Base-by-base conservation (phyloP, 2,113 vertebrate species). In the Pagrus major region DNA sequence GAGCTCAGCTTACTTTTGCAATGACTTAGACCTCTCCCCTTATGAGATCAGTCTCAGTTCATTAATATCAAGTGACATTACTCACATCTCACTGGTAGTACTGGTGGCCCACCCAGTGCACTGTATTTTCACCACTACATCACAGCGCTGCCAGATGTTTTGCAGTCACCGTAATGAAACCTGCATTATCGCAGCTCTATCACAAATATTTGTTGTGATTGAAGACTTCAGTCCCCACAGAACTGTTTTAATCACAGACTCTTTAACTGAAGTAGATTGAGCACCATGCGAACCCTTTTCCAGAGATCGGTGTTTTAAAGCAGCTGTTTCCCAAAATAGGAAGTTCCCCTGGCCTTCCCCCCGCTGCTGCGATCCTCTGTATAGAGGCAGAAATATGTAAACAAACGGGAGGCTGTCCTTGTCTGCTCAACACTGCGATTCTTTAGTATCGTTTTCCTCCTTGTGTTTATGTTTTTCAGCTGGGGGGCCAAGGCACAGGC, bases 301-400 rank as follows among this genome's bases (percentile, higher is more conserved):
- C 79, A 77, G 71, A 67, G 60, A 66, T 35, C 76, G 73, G 86
- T 88, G 72, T 71, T 84, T 88, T 88, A 83, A 84, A 86, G 82
- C 91, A 87, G 90, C 86, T 90, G 90, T 89, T 94, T 92, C 73
- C 86, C 79, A 79, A 91, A 91, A 93, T 86, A 92, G 84, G 87
- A 91, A 87, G 84, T 88, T 60, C 56, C 71, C 52, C 52, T 60
- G 66, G 61, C 63, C 66, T 72, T 47, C 75, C 74, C 74, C 78
- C 51, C 21, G 58, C 75, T 69, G 82, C 76, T 81, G 42, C 83
- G 69, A 27, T 83, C 52, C 56, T 82, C 80, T 52, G 64, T 64
- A 82, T 69, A 51, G 58, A 84, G 60, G 35, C 55, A 72, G 81
- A 91, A 88, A 90, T 88, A 91, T 94, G 88, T 93, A 88, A 92